These are phyloP conservation scores for Drosophila willistoni DNA, from an alignment of 1,140 invertebrate genomes.

Conservation along the genomic window DNA sequence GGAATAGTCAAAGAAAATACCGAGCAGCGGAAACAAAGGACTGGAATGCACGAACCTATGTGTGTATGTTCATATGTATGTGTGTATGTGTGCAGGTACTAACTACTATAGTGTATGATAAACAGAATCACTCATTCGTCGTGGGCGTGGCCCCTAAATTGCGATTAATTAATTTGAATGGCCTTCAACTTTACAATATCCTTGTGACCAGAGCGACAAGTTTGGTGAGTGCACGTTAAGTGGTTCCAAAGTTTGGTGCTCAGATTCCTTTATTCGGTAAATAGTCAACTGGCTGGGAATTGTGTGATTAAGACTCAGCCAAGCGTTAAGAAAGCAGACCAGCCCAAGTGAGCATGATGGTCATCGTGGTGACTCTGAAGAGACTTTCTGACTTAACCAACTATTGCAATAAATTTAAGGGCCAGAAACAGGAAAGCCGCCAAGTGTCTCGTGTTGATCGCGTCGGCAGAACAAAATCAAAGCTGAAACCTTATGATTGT, in stretches of 20 bases:
- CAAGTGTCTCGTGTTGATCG: constrained; percentile 57
- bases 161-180: constrained; percentile 75
- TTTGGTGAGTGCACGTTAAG: constrained; percentile 15
- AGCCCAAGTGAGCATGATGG: constrained; percentile 1
- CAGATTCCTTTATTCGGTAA: constrained; percentile 7
- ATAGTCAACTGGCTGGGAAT: not conserved
- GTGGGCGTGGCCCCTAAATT: constrained; percentile 63
- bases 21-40: constrained; percentile 38
- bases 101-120: constrained; percentile 16
- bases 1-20: constrained; percentile 52
- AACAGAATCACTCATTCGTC: constrained; percentile 62
- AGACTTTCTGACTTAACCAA: constrained; percentile 54
- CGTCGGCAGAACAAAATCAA: constrained; percentile 47
- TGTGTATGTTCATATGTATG: not conserved
- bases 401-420: constrained; percentile 74
- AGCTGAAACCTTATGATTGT: constrained; percentile 25
- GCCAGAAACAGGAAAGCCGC: constrained; percentile 50
- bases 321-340: constrained; percentile 54
- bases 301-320: constrained; percentile 32
- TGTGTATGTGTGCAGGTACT: no score
- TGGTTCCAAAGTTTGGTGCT: not conserved
- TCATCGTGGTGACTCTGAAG: constrained; percentile 9
- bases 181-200: constrained; percentile 56
- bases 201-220: constrained; percentile 18
- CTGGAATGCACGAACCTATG: constrained; percentile 9